phyloP scores from a whole-genome alignment of 2,113 vertebrate species.

The Maccullochella peelii region DNA sequence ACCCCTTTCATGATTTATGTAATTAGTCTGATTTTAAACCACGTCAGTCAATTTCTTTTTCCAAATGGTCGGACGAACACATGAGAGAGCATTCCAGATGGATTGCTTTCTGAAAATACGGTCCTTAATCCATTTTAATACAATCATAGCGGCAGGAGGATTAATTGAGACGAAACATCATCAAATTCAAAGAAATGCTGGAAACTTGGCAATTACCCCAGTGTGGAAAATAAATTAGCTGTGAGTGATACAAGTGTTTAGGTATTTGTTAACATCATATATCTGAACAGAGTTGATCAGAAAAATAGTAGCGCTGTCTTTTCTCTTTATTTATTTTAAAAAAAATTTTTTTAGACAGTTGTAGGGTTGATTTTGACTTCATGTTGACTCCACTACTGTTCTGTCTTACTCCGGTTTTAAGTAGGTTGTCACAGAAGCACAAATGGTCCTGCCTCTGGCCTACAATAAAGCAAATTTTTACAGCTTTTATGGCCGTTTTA shows the following conservation, averaged over 20 bases:
- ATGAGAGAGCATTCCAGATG: slow-evolving; percentile 59
- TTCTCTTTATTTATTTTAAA: no score
- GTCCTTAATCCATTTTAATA: slow-evolving; percentile 75
- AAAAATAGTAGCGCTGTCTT: not conserved
- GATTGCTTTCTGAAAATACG: slow-evolving; percentile 62
- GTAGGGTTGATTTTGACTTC: not conserved
- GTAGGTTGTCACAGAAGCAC: slow-evolving; percentile 51
- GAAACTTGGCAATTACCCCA: slow-evolving; percentile 9
- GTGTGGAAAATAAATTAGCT: slow-evolving; percentile 2
- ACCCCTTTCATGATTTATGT: slow-evolving; percentile 66
- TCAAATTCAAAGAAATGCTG: slow-evolving; percentile 32
- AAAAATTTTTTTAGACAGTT: not conserved
- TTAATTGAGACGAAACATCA: slow-evolving; percentile 59
- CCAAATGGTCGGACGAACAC: slow-evolving; percentile 56
- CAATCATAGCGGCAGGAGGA: slow-evolving; percentile 65
- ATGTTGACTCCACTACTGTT: not conserved
- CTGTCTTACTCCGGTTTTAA: slow-evolving; percentile 5
- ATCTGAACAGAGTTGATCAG: not conserved
- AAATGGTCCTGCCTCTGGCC: slow-evolving; percentile 45
- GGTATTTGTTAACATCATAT: slow-evolving; percentile 6
- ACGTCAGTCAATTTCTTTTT: slow-evolving; percentile 70
- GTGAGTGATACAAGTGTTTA: not conserved
- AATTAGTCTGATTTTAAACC: slow-evolving; percentile 78
- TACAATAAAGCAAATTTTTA: slow-evolving; percentile 69
- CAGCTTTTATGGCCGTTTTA: slow-evolving; percentile 76